phyloP scores from a whole-genome alignment of 1,140 invertebrate species.

The Bombus soroeensis region DNA sequence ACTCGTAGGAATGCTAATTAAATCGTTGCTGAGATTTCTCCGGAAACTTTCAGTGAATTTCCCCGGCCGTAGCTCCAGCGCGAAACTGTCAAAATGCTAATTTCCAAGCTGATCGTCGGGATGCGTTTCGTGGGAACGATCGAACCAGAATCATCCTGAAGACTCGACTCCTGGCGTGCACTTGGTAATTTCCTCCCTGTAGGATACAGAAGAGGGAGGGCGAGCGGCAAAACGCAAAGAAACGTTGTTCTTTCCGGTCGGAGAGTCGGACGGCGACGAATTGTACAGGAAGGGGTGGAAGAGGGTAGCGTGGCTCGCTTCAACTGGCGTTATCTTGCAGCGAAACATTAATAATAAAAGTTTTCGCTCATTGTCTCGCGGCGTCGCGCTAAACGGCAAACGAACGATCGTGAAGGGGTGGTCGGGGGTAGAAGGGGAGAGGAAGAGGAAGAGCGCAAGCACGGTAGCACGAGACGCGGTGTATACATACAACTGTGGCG shows the following conservation, averaged over 20 bases:
- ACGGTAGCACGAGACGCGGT: constrained; percentile 32
- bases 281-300: not conserved
- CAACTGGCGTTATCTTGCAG: constrained; percentile 65
- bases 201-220: not conserved
- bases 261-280: not conserved
- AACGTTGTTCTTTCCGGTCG: not conserved
- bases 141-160: not conserved
- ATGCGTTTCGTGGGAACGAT: not conserved
- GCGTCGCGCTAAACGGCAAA: constrained; percentile 54
- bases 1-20: constrained; percentile 80
- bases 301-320: constrained; percentile 28
- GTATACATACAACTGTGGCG: constrained; percentile 24
- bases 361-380: constrained; percentile 66
- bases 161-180: not conserved
- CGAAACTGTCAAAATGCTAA: constrained; percentile 23
- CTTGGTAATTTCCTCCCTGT: not conserved
- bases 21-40: constrained; percentile 81
- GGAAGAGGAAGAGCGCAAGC: constrained; percentile 39
- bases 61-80: not conserved
- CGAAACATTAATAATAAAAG: constrained; percentile 75
- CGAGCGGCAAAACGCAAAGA: constrained; percentile 16
- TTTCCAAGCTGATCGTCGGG: not conserved
- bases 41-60: constrained; percentile 35
- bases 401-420: constrained; percentile 44
- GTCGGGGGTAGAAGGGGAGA: constrained; percentile 1